phyloP scores from a whole-genome alignment of 2,888 invertebrate species.

The Marasmarcha lunaedactyla region DNA sequence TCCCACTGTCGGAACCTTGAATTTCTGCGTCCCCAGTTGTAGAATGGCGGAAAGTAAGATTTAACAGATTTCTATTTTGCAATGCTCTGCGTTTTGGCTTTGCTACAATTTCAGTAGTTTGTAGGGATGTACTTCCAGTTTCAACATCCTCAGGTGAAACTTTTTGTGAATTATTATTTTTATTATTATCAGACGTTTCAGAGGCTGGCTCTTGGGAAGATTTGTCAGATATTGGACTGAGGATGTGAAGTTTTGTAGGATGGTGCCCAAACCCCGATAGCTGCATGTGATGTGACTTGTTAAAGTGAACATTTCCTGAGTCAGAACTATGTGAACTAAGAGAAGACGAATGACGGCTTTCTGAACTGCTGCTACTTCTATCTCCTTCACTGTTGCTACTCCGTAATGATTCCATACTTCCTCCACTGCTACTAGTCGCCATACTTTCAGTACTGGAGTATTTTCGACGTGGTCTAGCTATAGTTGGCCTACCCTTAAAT shows the following conservation, averaged over 20 bases:
- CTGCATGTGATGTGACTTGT: slow-evolving; percentile 73
- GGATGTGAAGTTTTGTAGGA: slow-evolving; percentile 82
- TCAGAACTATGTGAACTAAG: slow-evolving; percentile 89
- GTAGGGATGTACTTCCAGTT: slow-evolving; percentile 45
- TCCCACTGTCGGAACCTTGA: slow-evolving; percentile 89
- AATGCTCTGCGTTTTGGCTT: slow-evolving; percentile 76
- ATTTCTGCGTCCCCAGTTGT: slow-evolving; percentile 79
- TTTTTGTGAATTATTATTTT: slow-evolving; percentile 82
- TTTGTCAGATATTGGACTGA: slow-evolving; percentile 91
- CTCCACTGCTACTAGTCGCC: slow-evolving; percentile 88
- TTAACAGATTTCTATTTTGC: slow-evolving; percentile 82
- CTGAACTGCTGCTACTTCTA: slow-evolving; percentile 86
- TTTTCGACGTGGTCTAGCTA: slow-evolving; percentile 65
- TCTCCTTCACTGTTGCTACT: slow-evolving; percentile 91
- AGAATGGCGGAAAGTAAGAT: slow-evolving; percentile 74
- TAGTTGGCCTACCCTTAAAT: slow-evolving; percentile 73
- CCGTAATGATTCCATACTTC: slow-evolving; percentile 88
- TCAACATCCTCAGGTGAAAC: slow-evolving; percentile 78
- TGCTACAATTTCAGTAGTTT: slow-evolving; percentile 62
- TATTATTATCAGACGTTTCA: slow-evolving; percentile 85
- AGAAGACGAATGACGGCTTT: slow-evolving; percentile 85
- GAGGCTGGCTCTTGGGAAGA: slow-evolving; percentile 89
- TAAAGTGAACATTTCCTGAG: slow-evolving; percentile 74
- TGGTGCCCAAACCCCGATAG: slow-evolving; percentile 79
- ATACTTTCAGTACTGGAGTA: slow-evolving; percentile 89